A percentile compares a stretch with the other conserved stretches of the same genome.
Conservation (phyloP, 2,888 invertebrate species). For the Diadegma fenestrale region DNA sequence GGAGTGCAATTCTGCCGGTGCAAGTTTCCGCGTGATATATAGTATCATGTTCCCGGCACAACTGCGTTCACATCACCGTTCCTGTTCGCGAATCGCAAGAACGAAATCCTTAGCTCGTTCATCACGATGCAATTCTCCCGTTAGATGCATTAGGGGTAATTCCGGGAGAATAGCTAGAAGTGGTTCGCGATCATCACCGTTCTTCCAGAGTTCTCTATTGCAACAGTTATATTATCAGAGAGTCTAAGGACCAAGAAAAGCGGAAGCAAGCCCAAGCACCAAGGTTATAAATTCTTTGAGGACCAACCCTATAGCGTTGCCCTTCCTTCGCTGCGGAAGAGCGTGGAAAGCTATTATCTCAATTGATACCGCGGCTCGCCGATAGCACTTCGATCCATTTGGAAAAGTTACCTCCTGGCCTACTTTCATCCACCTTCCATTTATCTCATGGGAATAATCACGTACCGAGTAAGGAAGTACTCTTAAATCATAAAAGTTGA, state of each 20-base stretch:
- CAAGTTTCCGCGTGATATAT: conserved; percentile 68
- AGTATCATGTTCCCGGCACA: conserved; percentile 37
- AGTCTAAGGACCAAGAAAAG: conserved; percentile 51
- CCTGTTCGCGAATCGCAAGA: conserved; percentile 67
- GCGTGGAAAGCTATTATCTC: conserved; percentile 73
- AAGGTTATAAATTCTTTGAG: conserved; percentile 71
- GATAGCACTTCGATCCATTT: conserved; percentile 73
- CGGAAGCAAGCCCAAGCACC: conserved; percentile 37
- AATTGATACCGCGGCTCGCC: conserved; percentile 72
- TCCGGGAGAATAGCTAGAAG: conserved; percentile 65
- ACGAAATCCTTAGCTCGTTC: conserved; percentile 72
- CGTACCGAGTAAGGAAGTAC: conserved; percentile 7
- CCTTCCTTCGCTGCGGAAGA: conserved; percentile 46
- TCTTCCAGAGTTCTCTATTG: conserved; percentile 26
- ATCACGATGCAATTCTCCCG: conserved; percentile 72
- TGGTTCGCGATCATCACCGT: conserved; percentile 66
- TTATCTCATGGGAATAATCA: conserved; percentile 22
- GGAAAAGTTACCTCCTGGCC: conserved; percentile 65
- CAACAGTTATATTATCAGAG: conserved; percentile 54
- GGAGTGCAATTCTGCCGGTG: conserved; percentile 59
- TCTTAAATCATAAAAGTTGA: conserved; percentile 1
- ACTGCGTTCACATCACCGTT: conserved; percentile 46
- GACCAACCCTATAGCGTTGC: conserved; percentile 55
- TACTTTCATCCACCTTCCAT: conserved; percentile 23
- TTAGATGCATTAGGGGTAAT: conserved; percentile 72